These are phyloP conservation scores for Amazona finschi DNA, from an alignment of 2,797 vertebrate species.

Conservation along the genomic window DNA sequence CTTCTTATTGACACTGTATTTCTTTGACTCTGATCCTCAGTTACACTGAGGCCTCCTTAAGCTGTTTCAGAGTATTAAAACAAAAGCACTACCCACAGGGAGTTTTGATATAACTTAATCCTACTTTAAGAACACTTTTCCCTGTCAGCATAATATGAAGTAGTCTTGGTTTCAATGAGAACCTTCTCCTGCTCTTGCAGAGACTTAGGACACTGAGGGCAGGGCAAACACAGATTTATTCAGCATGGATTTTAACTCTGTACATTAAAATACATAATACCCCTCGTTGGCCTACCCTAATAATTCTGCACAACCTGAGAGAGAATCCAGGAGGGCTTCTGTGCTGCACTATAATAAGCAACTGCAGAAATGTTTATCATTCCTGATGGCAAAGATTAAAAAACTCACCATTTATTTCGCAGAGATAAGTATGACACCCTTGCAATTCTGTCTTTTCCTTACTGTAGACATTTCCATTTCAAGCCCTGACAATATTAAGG, in stretches of 20 bases:
- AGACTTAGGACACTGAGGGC: neutral
- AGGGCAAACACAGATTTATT: slow-evolving; percentile 7
- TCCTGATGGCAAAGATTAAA: slow-evolving; percentile 49
- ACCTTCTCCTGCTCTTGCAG: neutral
- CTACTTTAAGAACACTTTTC: slow-evolving; percentile 10
- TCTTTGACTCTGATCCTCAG: neutral
- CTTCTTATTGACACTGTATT: neutral
- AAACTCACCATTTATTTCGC: slow-evolving; percentile 41
- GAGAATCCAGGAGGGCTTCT: neutral
- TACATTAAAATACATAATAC: neutral
- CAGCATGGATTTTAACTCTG: neutral
- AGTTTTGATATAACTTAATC: slow-evolving; percentile 11
- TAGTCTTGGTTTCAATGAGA: neutral
- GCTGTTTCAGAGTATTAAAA: neutral
- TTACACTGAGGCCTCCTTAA: neutral
- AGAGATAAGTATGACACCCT: slow-evolving; percentile 29
- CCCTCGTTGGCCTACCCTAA: neutral
- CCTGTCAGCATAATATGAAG: neutral
- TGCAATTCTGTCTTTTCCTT: slow-evolving; percentile 46
- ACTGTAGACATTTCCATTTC: slow-evolving; percentile 46
- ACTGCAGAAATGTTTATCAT: neutral
- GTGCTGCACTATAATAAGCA: neutral
- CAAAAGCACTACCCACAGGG: neutral
- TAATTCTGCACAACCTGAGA: neutral
- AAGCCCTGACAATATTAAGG: slow-evolving; percentile 19